These are phyloP conservation scores for Grantiella picta DNA, from an alignment of 2,113 vertebrate genomes.

Conservation along the genomic window DNA sequence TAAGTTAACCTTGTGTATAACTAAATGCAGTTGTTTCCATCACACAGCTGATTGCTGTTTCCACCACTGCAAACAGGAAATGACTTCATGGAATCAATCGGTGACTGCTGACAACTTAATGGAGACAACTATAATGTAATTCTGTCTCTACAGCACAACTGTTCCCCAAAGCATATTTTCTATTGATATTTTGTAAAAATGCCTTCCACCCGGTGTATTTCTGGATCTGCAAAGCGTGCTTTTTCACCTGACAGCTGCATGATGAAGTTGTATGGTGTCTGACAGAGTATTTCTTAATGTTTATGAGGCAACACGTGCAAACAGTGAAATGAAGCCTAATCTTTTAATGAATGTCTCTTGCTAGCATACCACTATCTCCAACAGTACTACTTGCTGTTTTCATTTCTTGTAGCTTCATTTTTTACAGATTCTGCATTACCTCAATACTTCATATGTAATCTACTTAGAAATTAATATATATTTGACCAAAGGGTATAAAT, in stretches of 20 bases:
- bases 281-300: neutral
- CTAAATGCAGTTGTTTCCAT: neutral
- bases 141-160: neutral
- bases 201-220: neutral
- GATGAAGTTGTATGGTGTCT: neutral
- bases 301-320: neutral
- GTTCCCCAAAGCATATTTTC: conserved; percentile 8
- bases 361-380: neutral
- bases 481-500: neutral
- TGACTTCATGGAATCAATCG: neutral
- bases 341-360: neutral
- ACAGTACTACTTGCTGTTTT: neutral
- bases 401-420: neutral
- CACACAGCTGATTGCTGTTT: neutral
- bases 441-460: neutral
- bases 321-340: neutral
- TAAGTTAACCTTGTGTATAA: neutral
- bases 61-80: neutral
- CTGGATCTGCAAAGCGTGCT: neutral
- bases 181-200: conserved; percentile 31
- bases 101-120: conserved; percentile 19
- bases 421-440: neutral
- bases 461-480: neutral
- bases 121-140: neutral
- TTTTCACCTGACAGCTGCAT: neutral